These are phyloP conservation scores for Sphenopsis melanotis DNA, from an alignment of 2,797 vertebrate species.

Conservation along the genomic window DNA sequence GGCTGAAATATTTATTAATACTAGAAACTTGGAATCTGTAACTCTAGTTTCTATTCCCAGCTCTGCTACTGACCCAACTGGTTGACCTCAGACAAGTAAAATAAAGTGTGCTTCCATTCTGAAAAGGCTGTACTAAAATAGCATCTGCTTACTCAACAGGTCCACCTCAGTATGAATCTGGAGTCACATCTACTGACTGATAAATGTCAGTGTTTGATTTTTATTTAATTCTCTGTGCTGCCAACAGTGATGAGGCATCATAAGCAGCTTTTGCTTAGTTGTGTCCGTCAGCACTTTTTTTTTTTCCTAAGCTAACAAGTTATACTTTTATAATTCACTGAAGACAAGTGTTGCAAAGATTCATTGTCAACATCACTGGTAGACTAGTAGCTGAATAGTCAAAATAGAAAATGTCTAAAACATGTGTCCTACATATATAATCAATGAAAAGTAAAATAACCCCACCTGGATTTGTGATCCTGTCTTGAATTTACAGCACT, in stretches of 20 bases:
- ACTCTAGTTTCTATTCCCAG: constrained; percentile 52
- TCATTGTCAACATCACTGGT: neutral
- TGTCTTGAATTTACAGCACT: neutral
- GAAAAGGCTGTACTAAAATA: constrained; percentile 27
- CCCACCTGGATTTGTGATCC: neutral
- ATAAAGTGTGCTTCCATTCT: constrained; percentile 35
- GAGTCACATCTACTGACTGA: neutral
- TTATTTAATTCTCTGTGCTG: neutral
- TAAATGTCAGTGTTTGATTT: neutral
- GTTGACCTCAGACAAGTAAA: constrained; percentile 55
- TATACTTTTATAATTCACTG: neutral
- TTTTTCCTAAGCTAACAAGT: neutral
- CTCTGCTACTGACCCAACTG: constrained; percentile 34
- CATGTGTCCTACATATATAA: neutral
- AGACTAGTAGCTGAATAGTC: neutral
- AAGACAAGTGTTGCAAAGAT: neutral
- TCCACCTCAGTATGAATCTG: neutral
- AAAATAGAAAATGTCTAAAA: neutral
- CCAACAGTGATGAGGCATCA: neutral
- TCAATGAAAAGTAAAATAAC: neutral
- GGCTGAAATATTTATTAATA: constrained; percentile 46
- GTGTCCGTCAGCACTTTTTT: neutral
- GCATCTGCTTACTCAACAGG: constrained; percentile 24
- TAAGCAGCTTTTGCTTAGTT: neutral
- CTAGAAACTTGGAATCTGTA: constrained; percentile 47